Evolutionary conservation across 2,888 invertebrate species (phyloP).

Genomic region (Argyresthia goedartella): DNA sequence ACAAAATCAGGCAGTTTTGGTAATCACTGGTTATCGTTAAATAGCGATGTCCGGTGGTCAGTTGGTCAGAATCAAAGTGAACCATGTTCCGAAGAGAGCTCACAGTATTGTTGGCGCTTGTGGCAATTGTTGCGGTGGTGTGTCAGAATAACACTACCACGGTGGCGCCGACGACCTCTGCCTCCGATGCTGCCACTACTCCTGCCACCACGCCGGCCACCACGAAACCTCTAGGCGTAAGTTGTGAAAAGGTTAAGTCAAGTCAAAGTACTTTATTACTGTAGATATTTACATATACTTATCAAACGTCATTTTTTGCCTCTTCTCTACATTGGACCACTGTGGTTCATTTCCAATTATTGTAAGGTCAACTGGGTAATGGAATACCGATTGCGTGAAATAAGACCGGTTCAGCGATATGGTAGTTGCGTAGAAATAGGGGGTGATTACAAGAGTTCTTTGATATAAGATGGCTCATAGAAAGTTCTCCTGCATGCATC

Average conservation of each 20-base stretch:
- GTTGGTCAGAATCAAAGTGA: slow-evolving; percentile 8
- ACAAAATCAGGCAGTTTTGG: slow-evolving; percentile 15
- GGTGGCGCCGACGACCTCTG: slow-evolving; percentile 15
- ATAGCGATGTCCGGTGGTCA: slow-evolving; percentile 8
- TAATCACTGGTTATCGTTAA: slow-evolving; percentile 11
- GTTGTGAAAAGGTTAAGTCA: neutral
- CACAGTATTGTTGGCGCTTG: slow-evolving; percentile 13
- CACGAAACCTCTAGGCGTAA: slow-evolving; percentile 2
- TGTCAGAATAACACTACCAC: slow-evolving; percentile 7
- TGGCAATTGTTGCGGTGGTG: slow-evolving; percentile 11
- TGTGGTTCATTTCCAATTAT: no score
- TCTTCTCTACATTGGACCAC: no score
- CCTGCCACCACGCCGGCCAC: slow-evolving; percentile 5
- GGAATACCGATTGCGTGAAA: no score
- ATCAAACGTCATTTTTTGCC: no score
- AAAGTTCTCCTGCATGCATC: no score
- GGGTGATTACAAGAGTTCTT: no score
- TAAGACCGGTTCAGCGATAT: no score
- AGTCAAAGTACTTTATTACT: no score
- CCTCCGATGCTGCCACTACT: slow-evolving; percentile 13
- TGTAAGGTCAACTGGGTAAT: no score
- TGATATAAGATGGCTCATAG: no score
- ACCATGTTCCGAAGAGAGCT: slow-evolving; percentile 18
- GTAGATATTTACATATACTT: no score
- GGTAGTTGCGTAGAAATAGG: no score